Evolutionary conservation across 1,140 invertebrate genomes (phyloP), one percentile per base, ranked within the genome.

Genomic region (Drosophila subobscura): DNA sequence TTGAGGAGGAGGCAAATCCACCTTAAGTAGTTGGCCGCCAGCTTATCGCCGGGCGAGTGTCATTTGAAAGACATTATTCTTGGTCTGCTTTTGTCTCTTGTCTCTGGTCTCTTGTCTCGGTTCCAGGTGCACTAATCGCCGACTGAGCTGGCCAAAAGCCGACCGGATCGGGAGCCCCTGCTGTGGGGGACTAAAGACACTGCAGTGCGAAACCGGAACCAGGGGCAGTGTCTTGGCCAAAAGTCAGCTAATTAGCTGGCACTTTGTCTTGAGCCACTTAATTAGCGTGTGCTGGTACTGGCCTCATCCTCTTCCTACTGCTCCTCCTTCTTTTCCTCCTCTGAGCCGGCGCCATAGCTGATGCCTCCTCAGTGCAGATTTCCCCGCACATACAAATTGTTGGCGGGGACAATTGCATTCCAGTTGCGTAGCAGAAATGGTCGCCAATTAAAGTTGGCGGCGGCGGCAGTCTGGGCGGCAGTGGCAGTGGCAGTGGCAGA

Each of bases 401-500:
- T 90, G 66, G 78, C 78, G 33, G 86, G 86, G 47, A 83, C 86
- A 83, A 90, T 79, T 81, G 81, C 81, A 86, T 90, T 90, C 86
- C 86, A 90, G 86, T 90, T 86, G 66, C 86, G 86, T 44, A 90
- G 67, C 81, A 90, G 55, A 72, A 90, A 90, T 74, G 86, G 86
- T 53, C 86, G 86, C 86, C 86, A 90, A 90, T 90, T 88, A 88
- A 88, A 88, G 79, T 89, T 88, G 74, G 75, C 63, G 70, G 70
- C 73, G 54, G 81, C 63, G 63, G 41, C 25, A 68, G 52, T 67
- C 59, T 57, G 63, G 52, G 52, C 66, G 50, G 52, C 63, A 37
- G 52, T 50, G 57, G 53, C 70, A 58, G 47, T 59, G 22, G 57
- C 25, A 27, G 25, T 27, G 25, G 25, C 25, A 27, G 25, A 27